Evolutionary conservation across 2,797 vertebrate species (phyloP).

Genomic region (Chrysocyon brachyurus): DNA sequence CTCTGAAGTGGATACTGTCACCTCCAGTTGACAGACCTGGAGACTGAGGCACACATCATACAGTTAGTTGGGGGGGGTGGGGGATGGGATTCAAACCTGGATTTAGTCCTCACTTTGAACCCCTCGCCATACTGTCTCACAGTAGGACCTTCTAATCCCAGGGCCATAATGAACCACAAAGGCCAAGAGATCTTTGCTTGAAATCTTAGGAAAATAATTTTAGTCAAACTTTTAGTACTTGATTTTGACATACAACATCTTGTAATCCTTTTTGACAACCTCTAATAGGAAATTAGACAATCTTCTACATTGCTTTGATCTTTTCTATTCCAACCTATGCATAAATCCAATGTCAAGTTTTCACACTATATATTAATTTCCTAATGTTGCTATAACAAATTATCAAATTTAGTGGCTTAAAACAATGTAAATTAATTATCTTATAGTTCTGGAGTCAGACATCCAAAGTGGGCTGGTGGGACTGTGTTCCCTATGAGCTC

Average conservation of each 20-base stretch:
- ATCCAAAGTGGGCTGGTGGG: neutral
- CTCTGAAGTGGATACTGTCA: neutral
- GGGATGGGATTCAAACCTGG: neutral
- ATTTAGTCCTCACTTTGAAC: conserved; percentile 1
- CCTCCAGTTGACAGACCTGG: neutral
- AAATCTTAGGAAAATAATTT: conserved; percentile 56
- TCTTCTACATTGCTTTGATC: conserved; percentile 5
- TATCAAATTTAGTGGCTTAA: conserved; percentile 24
- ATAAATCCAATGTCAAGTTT: neutral
- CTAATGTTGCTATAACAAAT: conserved; percentile 22
- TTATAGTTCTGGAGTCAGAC: conserved; percentile 24
- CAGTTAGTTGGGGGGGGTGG: neutral
- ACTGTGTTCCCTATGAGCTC: neutral
- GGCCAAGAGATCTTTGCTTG: neutral
- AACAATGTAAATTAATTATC: neutral
- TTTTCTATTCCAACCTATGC: conserved; percentile 29
- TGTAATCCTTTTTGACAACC: neutral
- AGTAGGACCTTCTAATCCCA: neutral
- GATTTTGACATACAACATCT: conserved; percentile 55
- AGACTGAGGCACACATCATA: neutral
- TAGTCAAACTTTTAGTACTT: conserved; percentile 34
- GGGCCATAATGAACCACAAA: neutral
- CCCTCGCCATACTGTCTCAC: neutral
- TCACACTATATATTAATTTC: neutral
- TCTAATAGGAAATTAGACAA: conserved; percentile 10